These are phyloP conservation scores for Mythimna pallens DNA, from an alignment of 2,888 invertebrate species.

Conservation along the genomic window DNA sequence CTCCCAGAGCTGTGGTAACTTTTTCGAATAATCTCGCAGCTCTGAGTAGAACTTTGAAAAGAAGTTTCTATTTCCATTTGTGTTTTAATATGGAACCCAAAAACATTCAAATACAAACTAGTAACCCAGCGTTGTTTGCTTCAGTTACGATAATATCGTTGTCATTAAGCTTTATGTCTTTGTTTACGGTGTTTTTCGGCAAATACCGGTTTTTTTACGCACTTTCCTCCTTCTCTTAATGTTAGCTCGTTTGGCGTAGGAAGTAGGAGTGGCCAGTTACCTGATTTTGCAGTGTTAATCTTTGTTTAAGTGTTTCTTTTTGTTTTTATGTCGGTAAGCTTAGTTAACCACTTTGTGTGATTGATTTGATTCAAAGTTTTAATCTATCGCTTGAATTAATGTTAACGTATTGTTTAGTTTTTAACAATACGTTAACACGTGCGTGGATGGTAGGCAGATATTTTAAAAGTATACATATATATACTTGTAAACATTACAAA, in stretches of 20 bases:
- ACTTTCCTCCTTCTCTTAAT: slow-evolving; percentile 43
- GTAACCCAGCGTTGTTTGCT: slow-evolving; percentile 55
- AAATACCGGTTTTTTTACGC: slow-evolving; percentile 52
- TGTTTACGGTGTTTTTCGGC: slow-evolving; percentile 66
- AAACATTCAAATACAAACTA: slow-evolving; percentile 45
- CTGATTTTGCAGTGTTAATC: slow-evolving; percentile 37
- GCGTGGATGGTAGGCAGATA: too few relatives aligned
- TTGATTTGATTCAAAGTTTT: not conserved
- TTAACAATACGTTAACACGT: too few relatives aligned
- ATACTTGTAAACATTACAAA: too few relatives aligned
- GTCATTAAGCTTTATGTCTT: slow-evolving; percentile 73
- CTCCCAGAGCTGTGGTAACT: too few relatives aligned
- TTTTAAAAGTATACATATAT: too few relatives aligned
- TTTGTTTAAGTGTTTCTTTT: slow-evolving; percentile 5
- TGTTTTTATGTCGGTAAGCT: not conserved
- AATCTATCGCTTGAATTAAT: too few relatives aligned
- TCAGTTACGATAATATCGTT: slow-evolving; percentile 63
- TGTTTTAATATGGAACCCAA: slow-evolving; percentile 17
- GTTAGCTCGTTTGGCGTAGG: slow-evolving; percentile 32
- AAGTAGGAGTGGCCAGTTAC: slow-evolving; percentile 37
- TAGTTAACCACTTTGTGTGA: not conserved
- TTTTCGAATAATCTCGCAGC: too few relatives aligned
- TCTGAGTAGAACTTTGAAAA: not conserved
- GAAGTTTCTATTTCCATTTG: not conserved
- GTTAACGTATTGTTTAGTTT: too few relatives aligned